These are phyloP conservation scores for Trachythela sp. DNA, from an alignment of 64 coral and sea anemone species.

Conservation along the genomic window DNA sequence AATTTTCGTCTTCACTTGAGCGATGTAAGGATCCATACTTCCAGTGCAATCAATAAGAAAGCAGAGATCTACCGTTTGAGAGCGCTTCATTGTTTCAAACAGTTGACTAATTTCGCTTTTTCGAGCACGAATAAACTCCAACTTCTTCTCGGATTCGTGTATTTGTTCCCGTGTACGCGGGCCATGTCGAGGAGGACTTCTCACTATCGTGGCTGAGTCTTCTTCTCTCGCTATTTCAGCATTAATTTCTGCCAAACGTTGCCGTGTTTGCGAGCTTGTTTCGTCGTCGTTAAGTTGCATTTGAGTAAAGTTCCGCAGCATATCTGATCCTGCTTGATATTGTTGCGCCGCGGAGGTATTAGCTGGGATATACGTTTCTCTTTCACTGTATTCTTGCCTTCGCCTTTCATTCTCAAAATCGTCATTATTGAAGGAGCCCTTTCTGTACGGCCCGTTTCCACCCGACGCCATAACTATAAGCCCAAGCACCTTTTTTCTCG, in stretches of 20 bases:
- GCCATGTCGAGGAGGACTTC: background rate
- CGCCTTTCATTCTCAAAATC: background rate
- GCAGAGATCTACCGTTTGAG: background rate
- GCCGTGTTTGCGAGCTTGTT: background rate
- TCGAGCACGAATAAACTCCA: background rate
- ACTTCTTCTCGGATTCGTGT: background rate
- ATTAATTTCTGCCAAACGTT: background rate
- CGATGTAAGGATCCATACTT: constrained; percentile 15
- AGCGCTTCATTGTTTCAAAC: background rate
- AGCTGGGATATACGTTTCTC: background rate
- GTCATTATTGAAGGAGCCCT: background rate
- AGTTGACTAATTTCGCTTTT: background rate
- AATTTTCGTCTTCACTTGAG: background rate
- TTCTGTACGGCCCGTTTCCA: background rate
- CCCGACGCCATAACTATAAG: background rate
- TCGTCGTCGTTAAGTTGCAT: background rate
- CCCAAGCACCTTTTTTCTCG: background rate
- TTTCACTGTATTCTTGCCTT: background rate
- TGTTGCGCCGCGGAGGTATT: background rate
- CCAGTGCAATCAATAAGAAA: constrained; percentile 23
- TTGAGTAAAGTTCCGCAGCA: background rate
- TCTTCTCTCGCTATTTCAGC: constrained; percentile 14
- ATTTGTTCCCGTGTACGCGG: background rate
- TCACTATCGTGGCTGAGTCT: constrained; percentile 4
- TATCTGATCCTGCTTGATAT: background rate